Evolutionary conservation across 2,888 invertebrate species (phyloP).

Genomic region (Dyspetes luteomarginatus): DNA sequence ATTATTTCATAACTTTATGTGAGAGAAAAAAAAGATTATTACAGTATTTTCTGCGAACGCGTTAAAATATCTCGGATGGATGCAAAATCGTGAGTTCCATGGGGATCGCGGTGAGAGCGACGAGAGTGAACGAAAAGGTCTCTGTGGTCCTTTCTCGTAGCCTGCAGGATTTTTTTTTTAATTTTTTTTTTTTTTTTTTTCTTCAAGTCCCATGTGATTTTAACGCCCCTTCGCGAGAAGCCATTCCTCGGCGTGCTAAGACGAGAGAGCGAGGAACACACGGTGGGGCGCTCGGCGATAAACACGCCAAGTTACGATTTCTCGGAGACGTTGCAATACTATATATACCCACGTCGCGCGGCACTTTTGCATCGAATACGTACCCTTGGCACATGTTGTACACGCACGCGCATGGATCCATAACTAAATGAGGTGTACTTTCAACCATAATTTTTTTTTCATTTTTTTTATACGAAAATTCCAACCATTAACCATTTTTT

Average conservation of each 20-base stretch:
- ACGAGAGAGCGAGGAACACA: constrained; percentile 72
- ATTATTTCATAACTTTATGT: not conserved
- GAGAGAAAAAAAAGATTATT: constrained; percentile 30
- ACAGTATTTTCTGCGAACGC: constrained; percentile 39
- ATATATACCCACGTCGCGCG: constrained; percentile 52
- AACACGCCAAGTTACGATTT: constrained; percentile 83
- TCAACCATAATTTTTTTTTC: not conserved
- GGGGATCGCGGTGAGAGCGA: constrained; percentile 45
- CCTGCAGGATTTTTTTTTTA: constrained; percentile 60
- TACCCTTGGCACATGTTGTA: not conserved
- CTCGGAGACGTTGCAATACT: constrained; percentile 75
- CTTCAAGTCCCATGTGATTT: constrained; percentile 79
- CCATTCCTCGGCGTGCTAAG: constrained; percentile 78
- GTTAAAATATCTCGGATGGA: constrained; percentile 16
- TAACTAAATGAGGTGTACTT: constrained; percentile 7
- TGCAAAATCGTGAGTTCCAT: constrained; percentile 57
- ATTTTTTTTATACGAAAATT: no score
- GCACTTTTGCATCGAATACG: constrained; percentile 55
- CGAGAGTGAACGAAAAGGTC: constrained; percentile 44
- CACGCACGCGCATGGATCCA: constrained; percentile 23
- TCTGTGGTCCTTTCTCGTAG: constrained; percentile 65
- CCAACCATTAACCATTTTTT: not conserved
- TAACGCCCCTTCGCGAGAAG: constrained; percentile 81
- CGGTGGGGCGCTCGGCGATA: constrained; percentile 77
- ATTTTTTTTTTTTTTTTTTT: constrained; percentile 17